These are phyloP conservation scores for Piaya cayana DNA, from an alignment of 2,113 vertebrate species.

Conservation along the genomic window DNA sequence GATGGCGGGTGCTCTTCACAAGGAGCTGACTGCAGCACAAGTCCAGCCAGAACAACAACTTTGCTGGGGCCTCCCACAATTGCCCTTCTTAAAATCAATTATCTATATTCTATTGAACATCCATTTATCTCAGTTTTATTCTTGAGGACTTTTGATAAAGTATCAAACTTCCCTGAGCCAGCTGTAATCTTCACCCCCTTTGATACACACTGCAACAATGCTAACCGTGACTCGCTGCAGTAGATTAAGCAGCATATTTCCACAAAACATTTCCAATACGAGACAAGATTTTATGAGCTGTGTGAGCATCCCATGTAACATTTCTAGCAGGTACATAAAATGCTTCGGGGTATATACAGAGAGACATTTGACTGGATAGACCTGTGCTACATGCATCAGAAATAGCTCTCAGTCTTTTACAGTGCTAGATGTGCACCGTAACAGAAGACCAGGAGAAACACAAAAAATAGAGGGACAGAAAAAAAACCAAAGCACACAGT, in stretches of 20 bases:
- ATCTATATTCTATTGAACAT: neutral
- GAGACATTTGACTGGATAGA: neutral
- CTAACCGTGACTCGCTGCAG: conserved; percentile 19
- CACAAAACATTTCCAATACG: conserved; percentile 35
- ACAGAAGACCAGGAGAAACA: neutral
- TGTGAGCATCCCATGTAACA: conserved; percentile 23
- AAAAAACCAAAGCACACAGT: neutral
- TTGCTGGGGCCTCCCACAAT: fast-evolving
- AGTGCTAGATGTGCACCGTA: neutral
- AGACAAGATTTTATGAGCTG: conserved; percentile 54
- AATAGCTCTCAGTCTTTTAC: neutral
- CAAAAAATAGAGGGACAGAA: neutral
- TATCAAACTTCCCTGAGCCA: neutral
- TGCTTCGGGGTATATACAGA: neutral
- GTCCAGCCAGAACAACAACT: neutral
- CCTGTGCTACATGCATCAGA: neutral
- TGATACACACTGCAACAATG: fast-evolving
- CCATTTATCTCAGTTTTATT: conserved; percentile 17
- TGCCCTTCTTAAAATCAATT: neutral
- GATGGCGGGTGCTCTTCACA: neutral
- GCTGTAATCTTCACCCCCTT: neutral
- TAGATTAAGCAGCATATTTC: conserved; percentile 42
- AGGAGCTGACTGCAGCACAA: neutral
- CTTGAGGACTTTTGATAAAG: neutral
- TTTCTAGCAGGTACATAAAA: conserved; percentile 62